phyloP scores from a whole-genome alignment of 2,113 vertebrate genomes.

The Sebastes fasciatus region DNA sequence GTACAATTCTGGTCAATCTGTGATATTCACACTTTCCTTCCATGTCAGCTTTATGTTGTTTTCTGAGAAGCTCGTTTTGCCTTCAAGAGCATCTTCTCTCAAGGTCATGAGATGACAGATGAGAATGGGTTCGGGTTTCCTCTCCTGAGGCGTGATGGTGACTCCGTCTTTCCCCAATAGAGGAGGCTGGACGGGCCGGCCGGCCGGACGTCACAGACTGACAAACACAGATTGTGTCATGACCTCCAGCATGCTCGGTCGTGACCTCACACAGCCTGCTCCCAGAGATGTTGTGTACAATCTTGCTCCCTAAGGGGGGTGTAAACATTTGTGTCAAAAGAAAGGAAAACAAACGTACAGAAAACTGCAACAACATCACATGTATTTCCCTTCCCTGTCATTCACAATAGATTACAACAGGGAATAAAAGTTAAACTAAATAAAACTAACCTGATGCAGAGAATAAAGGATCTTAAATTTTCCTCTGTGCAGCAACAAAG shows the following conservation, averaged over 20 bases:
- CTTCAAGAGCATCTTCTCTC: constrained; percentile 2
- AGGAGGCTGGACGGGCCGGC: constrained; percentile 12
- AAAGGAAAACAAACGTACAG: not conserved
- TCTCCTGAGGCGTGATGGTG: constrained; percentile 26
- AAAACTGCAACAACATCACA: not conserved
- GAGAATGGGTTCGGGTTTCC: not conserved
- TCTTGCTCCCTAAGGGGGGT: constrained; percentile 12
- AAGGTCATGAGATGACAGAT: constrained; percentile 32
- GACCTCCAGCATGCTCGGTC: constrained; percentile 48
- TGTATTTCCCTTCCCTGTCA: too few species aligned
- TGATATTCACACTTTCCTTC: not conserved
- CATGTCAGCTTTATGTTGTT: not conserved
- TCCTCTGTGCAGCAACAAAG: not conserved
- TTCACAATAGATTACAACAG: not conserved
- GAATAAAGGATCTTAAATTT: not conserved
- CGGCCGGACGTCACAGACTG: constrained; percentile 37
- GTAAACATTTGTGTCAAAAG: constrained; percentile 18
- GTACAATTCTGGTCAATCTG: not conserved
- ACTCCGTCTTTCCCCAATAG: constrained; percentile 21
- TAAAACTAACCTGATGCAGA: not conserved
- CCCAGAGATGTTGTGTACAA: constrained; percentile 12
- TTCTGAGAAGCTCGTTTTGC: not conserved
- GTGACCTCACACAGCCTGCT: constrained; percentile 20
- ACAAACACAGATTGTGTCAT: constrained; percentile 66
- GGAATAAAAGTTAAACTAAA: not conserved